phyloP scores from a whole-genome alignment of 1,140 invertebrate species.

The Zeugodacus cucurbitae region DNA sequence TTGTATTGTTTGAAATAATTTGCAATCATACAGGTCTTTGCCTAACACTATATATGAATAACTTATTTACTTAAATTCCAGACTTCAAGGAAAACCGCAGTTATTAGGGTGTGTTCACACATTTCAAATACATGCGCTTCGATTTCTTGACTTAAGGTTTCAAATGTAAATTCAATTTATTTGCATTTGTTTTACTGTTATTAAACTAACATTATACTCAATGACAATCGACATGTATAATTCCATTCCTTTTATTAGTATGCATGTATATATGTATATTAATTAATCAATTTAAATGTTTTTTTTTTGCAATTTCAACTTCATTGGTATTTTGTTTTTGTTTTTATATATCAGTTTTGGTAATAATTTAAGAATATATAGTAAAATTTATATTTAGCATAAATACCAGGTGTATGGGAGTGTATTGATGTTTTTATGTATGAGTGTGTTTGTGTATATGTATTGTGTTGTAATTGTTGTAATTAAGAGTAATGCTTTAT shows the following conservation, averaged over 20 bases:
- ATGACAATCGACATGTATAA: not conserved
- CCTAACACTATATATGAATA: not conserved
- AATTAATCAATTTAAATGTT: not conserved
- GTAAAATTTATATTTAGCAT: constrained; percentile 1
- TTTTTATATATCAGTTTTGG: not conserved
- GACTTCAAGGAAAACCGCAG: not conserved
- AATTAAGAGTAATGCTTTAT: not conserved
- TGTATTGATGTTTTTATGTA: not conserved
- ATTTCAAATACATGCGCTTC: not conserved
- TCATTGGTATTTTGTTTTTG: not conserved
- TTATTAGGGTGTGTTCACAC: not conserved
- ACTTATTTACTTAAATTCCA: not conserved
- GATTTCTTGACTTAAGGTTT: not conserved
- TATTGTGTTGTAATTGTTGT: not conserved
- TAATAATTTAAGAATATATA: constrained; percentile 39
- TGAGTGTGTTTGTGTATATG: not conserved
- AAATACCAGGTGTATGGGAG: not conserved
- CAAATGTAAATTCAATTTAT: not conserved
- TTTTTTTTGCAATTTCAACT: not conserved
- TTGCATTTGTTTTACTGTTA: not conserved
- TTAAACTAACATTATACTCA: constrained; percentile 1
- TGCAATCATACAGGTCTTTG: not conserved
- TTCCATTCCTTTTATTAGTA: not conserved
- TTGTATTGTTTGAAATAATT: not conserved
- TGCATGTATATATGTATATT: not conserved